Percentiles rank a stretch among this genome's conserved stretches.
Evolutionary conservation across 2,888 invertebrate genomes (phyloP).

Genomic region (Phytoseiulus persimilis): DNA sequence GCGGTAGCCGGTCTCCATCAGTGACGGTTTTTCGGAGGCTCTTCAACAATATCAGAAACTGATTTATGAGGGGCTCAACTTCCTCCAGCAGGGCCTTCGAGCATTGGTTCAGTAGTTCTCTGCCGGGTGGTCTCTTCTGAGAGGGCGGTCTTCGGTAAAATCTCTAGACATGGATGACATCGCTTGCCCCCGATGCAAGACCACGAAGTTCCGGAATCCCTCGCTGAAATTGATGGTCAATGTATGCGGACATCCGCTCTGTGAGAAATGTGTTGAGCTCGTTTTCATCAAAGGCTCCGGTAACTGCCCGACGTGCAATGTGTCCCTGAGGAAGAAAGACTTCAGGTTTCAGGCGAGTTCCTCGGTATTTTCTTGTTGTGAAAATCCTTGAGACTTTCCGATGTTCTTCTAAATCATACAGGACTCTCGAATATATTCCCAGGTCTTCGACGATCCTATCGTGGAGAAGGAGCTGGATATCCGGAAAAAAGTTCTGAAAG

Average conservation of each 20-base stretch:
- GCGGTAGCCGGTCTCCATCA: too few relatives aligned
- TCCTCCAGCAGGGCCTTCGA: too few relatives aligned
- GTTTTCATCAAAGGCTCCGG: conserved; percentile 93
- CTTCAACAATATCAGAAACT: too few relatives aligned
- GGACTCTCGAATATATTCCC: conserved; percentile 49
- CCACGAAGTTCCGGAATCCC: conserved; percentile 90
- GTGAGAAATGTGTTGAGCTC: conserved; percentile 93
- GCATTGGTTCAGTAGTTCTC: too few relatives aligned
- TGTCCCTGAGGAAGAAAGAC: conserved; percentile 74
- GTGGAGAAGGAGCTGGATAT: conserved; percentile 98
- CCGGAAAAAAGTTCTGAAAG: conserved; percentile 70
- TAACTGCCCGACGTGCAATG: conserved; percentile 85
- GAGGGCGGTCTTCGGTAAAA: too few relatives aligned
- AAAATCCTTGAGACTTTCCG: too few relatives aligned
- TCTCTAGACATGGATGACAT: conserved; percentile 63
- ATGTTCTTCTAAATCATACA: background rate
- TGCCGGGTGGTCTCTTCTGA: too few relatives aligned
- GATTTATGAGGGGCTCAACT: too few relatives aligned
- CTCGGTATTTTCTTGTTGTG: background rate
- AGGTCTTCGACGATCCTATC: conserved; percentile 87
- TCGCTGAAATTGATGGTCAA: conserved; percentile 94
- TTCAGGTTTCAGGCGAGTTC: conserved; percentile 61
- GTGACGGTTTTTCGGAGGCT: too few relatives aligned
- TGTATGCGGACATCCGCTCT: conserved; percentile 91
- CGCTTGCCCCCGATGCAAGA: conserved; percentile 92